Evolutionary conservation across 2,797 vertebrate species (phyloP), one percentile per base, ranked within the genome.

Genomic region (Rhyacichthys aspro): DNA sequence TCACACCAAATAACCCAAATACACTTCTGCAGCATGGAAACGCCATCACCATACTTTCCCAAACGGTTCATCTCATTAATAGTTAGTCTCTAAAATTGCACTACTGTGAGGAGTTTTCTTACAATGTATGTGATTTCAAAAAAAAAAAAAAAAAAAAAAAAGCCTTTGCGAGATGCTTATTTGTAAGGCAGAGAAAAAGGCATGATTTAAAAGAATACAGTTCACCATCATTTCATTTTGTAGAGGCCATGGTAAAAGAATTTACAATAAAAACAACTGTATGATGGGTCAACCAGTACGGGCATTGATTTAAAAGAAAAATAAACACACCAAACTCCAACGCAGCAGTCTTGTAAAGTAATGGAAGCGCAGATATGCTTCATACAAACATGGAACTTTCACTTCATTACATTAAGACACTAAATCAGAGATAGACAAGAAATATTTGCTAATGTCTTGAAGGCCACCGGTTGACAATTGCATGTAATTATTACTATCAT

Each of bases 381-480:
- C 76, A 78, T 54, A 82, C 74, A 71, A 69, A 78, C 80, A n/a
- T 63, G 53, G 10, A 82, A 82, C 64, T 69, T 67, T 82, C 61
- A 84, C 60, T 66, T 82, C 57, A 68, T 82, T 71, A 85, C 73
- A 44, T 83, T 85, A 88, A 87, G 84, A 88, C 81, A 83, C 72
- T 69, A 83, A 86, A 89, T 86, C 80, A 86, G 55, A 83, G 44
- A 81, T 17, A 66, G 79, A 76, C 45, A 60, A 65, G 36, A 76
- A 72, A 79, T 70, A 59, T 19, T 78, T 36, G 45, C 72, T 78
- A 77, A 84, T 28, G 9, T 88, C 54, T 84, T 78, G 54, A 91
- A 91, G 88, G 90, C 88, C 88, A 90, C 89, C 78, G 70, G 75
- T 81, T 55, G 48, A 83, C 77, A 82, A 62, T 78, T 78, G 44